Percentiles rank a stretch among this genome's conserved stretches.
phyloP scores from a whole-genome alignment of 1,140 invertebrate genomes.

The Rhagoletis zephyria region DNA sequence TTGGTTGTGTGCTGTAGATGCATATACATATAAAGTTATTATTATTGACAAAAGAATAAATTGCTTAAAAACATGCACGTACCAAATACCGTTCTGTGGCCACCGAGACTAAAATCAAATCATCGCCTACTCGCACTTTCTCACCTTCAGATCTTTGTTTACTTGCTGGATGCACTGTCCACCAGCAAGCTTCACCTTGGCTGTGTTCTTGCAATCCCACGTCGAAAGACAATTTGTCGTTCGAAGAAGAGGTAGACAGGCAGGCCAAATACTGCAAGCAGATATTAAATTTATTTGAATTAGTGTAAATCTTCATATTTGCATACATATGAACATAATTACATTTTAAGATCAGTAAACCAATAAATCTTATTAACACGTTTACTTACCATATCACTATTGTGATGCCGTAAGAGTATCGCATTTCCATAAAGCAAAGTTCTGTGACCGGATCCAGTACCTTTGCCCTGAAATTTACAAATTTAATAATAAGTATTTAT shows the following conservation, averaged over 20 bases:
- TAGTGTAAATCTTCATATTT: neutral
- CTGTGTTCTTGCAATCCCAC: conserved; percentile 98
- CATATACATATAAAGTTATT: neutral
- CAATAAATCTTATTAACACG: neutral
- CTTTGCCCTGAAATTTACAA: conserved; percentile 83
- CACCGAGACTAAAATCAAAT: conserved; percentile 98
- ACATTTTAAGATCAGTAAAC: neutral
- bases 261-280: conserved; percentile 94
- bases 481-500: too few relatives aligned
- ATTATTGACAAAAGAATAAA: neutral
- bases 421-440: conserved; percentile 99
- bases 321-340: too few relatives aligned
- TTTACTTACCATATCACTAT: conserved; percentile 94
- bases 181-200: conserved; percentile 99
- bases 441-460: conserved; percentile 95
- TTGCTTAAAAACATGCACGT: conserved; percentile 69
- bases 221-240: conserved; percentile 99
- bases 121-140: conserved; percentile 98
- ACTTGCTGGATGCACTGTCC: conserved; percentile 99
- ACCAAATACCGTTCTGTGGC: conserved; percentile 99
- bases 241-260: conserved; percentile 98
- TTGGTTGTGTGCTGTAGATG: conserved; percentile 87
- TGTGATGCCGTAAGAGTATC: conserved; percentile 95
- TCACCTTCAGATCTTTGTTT: conserved; percentile 99
- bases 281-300: neutral